Base-by-base conservation (phyloP, 1,140 invertebrate species). In the Oscheius sp. region DNA sequence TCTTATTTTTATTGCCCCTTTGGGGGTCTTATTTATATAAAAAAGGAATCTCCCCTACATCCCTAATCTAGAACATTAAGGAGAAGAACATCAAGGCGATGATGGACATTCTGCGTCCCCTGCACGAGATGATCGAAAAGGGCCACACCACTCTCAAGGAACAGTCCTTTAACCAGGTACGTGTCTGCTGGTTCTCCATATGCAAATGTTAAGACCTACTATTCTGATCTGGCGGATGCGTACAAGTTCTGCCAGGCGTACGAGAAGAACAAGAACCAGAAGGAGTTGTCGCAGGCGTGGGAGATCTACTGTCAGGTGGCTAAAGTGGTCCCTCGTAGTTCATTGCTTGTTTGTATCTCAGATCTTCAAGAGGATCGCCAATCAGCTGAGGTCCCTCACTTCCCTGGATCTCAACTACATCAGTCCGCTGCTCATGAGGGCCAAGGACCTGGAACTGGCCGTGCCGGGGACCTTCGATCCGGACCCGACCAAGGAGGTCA, bases 251-350 rank as follows among this genome's bases (percentile, higher is more conserved):
- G 95, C 84, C 90, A 84, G 90, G 84, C 85, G 75, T 96, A 91
- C 80, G 91, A 93, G 85, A 88, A 90, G 20, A 91, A 91, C 0
- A 89, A 90, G 2, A 93, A 95, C 79, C 89, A 92, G 0, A 89
- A 93, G 66, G 94, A 98, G 80, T 86, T 99, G 28, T 96, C 95
- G 82, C 92, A 95, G 84, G 96, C 97, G 15, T 99, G 97, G 97
- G 96, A 99, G 84, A 86, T 97, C 0, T 99, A 99, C 85, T 99
- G 98, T 86, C 68, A 65, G 31, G 75, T 75, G 23, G 42, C 49
- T 59, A 10, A 36, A 3, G 3, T 35, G 10, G 26, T 38, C 18
- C 1, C 63, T 52, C 15, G 26, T 73, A 75, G 32, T n/a, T 20
- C 3, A 18, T 55, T n/a, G 4, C 20, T 52, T 7, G 28, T 18